These are phyloP conservation scores for Crocuta crocuta DNA, from an alignment of 2,113 vertebrate species.

Conservation along the genomic window DNA sequence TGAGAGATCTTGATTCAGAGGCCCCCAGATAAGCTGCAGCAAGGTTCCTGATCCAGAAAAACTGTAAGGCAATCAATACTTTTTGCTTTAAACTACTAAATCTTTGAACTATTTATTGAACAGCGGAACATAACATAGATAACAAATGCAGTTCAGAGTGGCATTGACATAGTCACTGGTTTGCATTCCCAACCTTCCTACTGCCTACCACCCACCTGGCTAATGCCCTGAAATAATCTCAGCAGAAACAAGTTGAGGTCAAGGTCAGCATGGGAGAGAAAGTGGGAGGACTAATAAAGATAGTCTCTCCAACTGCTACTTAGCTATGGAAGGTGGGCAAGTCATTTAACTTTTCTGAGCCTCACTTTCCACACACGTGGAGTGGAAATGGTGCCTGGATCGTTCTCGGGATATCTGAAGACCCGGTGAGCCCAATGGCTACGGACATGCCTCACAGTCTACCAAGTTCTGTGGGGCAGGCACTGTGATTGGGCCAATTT, in stretches of 20 bases:
- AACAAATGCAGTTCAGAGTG: background rate
- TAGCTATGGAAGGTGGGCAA: background rate
- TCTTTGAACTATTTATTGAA: background rate
- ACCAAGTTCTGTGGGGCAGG: background rate
- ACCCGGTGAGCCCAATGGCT: background rate
- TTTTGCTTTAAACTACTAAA: background rate
- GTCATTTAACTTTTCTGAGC: background rate
- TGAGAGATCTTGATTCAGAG: background rate
- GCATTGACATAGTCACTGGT: too few relatives aligned
- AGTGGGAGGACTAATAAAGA: background rate
- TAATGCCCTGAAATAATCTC: background rate
- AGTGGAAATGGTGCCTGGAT: background rate
- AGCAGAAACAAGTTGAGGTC: background rate
- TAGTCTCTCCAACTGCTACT: background rate
- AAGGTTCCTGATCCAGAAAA: background rate
- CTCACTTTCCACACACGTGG: background rate
- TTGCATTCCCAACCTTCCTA: too few relatives aligned
- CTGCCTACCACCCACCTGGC: too few relatives aligned
- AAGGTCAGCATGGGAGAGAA: background rate
- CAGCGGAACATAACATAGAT: background rate
- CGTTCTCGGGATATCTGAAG: background rate
- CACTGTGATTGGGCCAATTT: background rate
- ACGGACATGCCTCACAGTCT: background rate
- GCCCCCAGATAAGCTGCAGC: background rate
- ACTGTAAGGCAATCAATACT: background rate